A percentile compares a stretch with the other conserved stretches of the same genome.
phyloP scores from a whole-genome alignment of 2,113 vertebrate species.

The Lepisosteus osseus region DNA sequence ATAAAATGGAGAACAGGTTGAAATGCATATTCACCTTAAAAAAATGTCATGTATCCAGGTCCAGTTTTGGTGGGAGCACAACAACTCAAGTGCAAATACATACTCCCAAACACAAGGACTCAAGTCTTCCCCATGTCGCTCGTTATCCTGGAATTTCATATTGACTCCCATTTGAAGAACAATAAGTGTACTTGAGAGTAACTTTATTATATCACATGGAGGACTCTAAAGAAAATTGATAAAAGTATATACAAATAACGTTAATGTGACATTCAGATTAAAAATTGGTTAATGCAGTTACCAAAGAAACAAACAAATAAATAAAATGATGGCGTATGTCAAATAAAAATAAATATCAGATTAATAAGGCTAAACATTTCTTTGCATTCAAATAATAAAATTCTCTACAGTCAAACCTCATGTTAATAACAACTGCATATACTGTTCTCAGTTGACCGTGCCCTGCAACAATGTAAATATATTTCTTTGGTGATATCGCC shows the following conservation, averaged over 20 bases:
- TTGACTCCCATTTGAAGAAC: slow-evolving; percentile 69
- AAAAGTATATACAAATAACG: not conserved
- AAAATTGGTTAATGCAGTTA: not conserved
- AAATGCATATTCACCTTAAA: slow-evolving; percentile 66
- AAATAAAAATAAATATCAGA: not conserved
- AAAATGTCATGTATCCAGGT: slow-evolving; percentile 84
- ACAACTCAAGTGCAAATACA: slow-evolving; percentile 78
- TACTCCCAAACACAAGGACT: slow-evolving; percentile 77
- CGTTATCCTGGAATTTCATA: slow-evolving; percentile 69
- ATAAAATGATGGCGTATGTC: not conserved
- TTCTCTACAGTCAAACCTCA: no score
- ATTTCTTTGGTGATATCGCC: no score
- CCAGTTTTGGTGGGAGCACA: slow-evolving; percentile 86
- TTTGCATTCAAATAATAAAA: no score
- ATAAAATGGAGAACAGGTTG: no score
- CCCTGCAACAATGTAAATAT: no score
- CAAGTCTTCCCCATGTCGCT: slow-evolving; percentile 77
- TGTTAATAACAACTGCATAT: no score
- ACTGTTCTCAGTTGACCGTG: no score
- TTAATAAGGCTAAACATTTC: not conserved
- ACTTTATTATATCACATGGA: slow-evolving; percentile 66
- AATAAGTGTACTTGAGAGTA: slow-evolving; percentile 74
- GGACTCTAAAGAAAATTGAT: slow-evolving; percentile 63
- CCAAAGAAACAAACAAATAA: not conserved
- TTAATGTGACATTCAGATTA: not conserved